Evolutionary conservation across 1,140 invertebrate genomes (phyloP).

Genomic region (Dolichoris vasculosae): DNA sequence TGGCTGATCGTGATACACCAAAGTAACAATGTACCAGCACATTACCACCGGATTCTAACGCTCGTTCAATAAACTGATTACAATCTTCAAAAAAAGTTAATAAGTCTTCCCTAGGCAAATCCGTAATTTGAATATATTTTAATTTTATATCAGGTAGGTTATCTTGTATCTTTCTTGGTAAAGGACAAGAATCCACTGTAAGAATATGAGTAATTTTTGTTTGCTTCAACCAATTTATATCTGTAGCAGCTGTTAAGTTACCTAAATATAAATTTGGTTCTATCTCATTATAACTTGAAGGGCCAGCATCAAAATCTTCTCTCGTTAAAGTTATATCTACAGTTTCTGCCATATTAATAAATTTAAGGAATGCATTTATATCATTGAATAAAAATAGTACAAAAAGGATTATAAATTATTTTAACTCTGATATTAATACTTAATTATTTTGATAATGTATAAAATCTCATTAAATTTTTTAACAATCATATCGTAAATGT

Average conservation of each 20-base stretch:
- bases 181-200: slow-evolving; percentile 87
- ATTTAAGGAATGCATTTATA: slow-evolving; percentile 50
- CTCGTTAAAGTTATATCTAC: slow-evolving; percentile 58
- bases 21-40: slow-evolving; percentile 90
- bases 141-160: slow-evolving; percentile 78
- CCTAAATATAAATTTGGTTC: slow-evolving; percentile 84
- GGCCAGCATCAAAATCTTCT: slow-evolving; percentile 79
- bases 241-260: slow-evolving; percentile 85
- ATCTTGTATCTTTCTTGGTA: slow-evolving; percentile 83
- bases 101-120: slow-evolving; percentile 87
- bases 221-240: slow-evolving; percentile 80
- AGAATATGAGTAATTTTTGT: slow-evolving; percentile 84
- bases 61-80: slow-evolving; percentile 82
- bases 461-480: neutral
- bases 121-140: slow-evolving; percentile 87
- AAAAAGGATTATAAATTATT: neutral
- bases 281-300: slow-evolving; percentile 80
- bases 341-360: slow-evolving; percentile 63
- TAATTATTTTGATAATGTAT: too few species aligned
- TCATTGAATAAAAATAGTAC: neutral
- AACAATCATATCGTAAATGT: neutral
- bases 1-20: slow-evolving; percentile 89
- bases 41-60: slow-evolving; percentile 75
- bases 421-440: neutral
- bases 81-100: slow-evolving; percentile 85